Evolutionary conservation across 2,888 invertebrate genomes (phyloP).

Genomic region (Tipula unca): DNA sequence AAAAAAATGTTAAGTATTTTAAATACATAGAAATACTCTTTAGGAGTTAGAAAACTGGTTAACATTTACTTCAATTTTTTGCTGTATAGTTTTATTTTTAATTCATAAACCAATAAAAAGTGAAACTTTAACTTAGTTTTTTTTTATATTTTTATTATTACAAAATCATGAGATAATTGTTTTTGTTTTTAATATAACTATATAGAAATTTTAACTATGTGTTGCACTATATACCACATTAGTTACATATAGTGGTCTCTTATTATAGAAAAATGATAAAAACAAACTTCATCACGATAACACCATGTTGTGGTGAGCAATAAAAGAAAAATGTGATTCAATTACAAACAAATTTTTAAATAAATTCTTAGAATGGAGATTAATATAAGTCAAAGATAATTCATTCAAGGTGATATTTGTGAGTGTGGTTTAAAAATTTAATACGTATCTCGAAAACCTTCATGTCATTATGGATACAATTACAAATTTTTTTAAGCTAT

Average conservation of each 20-base stretch:
- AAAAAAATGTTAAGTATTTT: background rate
- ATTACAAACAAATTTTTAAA: background rate
- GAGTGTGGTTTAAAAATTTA: background rate
- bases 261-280: background rate
- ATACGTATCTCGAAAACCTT: background rate
- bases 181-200: background rate
- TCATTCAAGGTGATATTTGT: background rate
- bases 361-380: background rate
- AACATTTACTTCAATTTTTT: background rate
- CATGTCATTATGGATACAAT: background rate
- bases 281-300: background rate
- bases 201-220: background rate
- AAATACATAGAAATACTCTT: conserved; percentile 14
- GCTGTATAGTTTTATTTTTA: background rate
- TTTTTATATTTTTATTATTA: background rate
- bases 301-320: background rate
- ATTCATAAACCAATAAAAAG: conserved; percentile 14
- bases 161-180: conserved; percentile 14
- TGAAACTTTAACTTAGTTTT: background rate
- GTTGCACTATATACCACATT: background rate
- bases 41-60: conserved; percentile 8
- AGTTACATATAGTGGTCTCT: background rate
- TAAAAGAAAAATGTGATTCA: background rate
- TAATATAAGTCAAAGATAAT: background rate
- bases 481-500: background rate